Conservation (phyloP, 2,888 invertebrate species). For the Taphrorychus bicolor region DNA sequence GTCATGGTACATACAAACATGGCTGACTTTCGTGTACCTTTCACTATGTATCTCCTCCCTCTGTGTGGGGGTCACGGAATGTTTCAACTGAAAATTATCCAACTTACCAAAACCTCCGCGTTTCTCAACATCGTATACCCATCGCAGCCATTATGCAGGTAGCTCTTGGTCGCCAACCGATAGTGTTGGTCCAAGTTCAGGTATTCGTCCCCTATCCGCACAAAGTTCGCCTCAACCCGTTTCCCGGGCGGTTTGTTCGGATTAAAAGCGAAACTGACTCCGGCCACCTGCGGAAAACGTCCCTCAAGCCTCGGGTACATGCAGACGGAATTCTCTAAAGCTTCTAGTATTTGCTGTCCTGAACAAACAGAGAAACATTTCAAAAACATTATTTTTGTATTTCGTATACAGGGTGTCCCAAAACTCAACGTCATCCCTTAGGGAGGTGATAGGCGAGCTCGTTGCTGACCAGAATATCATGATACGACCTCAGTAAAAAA, state of each 20-base stretch:
- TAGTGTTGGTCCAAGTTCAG: conserved; percentile 75
- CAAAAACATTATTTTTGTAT: too few species aligned
- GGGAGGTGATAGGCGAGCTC: too few species aligned
- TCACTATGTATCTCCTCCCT: too few species aligned
- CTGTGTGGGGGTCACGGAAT: background rate
- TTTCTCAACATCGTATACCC: conserved; percentile 82
- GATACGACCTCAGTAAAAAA: too few species aligned
- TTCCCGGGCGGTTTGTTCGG: conserved; percentile 72
- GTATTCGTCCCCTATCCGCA: conserved; percentile 87
- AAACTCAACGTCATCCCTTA: too few species aligned
- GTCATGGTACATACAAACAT: too few species aligned
- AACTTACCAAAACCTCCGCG: conserved; percentile 74
- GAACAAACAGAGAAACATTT: too few species aligned
- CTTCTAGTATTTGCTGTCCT: conserved; percentile 72
- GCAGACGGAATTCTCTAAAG: conserved; percentile 84
- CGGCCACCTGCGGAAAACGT: conserved; percentile 86
- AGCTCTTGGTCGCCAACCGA: conserved; percentile 82
- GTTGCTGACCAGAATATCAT: too few species aligned
- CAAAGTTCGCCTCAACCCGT: conserved; percentile 73
- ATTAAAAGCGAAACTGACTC: conserved; percentile 79
- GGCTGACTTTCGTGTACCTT: too few species aligned
- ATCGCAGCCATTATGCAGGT: conserved; percentile 82
- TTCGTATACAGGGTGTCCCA: too few species aligned
- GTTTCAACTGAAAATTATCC: too few species aligned
- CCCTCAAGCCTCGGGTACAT: conserved; percentile 89